Conservation (phyloP, 2,888 invertebrate genomes). For the Heterodera filipjevi region DNA sequence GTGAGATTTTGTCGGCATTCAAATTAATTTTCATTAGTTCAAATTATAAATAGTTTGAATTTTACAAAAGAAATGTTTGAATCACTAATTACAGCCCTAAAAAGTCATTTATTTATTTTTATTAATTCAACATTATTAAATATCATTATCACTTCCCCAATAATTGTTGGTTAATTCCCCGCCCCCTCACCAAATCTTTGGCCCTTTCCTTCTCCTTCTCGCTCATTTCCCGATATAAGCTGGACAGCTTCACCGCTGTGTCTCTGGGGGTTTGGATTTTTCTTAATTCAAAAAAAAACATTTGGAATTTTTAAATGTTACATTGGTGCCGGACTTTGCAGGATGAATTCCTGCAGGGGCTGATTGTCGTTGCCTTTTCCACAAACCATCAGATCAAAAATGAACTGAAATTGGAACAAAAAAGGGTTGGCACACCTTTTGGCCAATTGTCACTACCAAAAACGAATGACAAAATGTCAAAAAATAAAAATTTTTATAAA, state of each 20-base stretch:
- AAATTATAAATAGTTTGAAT: too few species aligned
- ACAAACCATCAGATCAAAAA: conserved; percentile 89
- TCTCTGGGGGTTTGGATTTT: conserved; percentile 69
- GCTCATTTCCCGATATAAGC: conserved; percentile 74
- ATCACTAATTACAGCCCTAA: too few species aligned
- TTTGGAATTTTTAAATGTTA: not conserved
- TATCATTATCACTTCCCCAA: too few species aligned
- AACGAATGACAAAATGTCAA: not conserved
- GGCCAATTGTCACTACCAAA: not conserved
- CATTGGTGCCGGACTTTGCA: conserved; percentile 98
- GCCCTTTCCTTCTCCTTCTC: conserved; percentile 80
- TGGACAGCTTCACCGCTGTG: conserved; percentile 94
- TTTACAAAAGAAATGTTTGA: too few species aligned
- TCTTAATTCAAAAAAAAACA: not conserved
- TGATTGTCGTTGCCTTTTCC: conserved; percentile 80
- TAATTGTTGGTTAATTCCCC: not conserved
- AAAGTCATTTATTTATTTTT: too few species aligned
- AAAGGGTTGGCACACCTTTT: not conserved
- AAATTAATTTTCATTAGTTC: too few species aligned
- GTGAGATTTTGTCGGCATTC: too few species aligned
- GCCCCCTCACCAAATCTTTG: conserved; percentile 76
- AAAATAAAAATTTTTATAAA: not conserved
- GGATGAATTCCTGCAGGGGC: conserved; percentile 93
- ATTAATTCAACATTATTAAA: too few species aligned
- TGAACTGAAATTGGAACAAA: conserved; percentile 71